Evolutionary conservation across 2,888 invertebrate genomes (phyloP).

Genomic region (Pogonocherus hispidulus): DNA sequence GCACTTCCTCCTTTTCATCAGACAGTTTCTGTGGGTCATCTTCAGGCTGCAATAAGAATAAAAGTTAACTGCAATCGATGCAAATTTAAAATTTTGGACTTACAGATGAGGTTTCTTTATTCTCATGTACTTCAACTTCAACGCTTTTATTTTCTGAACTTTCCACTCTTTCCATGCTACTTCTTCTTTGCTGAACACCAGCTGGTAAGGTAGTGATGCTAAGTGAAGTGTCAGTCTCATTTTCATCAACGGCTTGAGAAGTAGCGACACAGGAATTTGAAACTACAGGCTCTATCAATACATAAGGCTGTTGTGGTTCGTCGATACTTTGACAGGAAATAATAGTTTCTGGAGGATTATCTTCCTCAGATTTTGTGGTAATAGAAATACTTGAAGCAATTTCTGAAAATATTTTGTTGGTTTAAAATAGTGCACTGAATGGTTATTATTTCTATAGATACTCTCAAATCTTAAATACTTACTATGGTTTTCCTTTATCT

Average conservation of each 20-base stretch:
- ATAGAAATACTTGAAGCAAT: slow-evolving; percentile 38
- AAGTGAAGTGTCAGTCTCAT: slow-evolving; percentile 26
- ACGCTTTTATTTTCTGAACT: slow-evolving; percentile 7
- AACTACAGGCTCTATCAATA: slow-evolving; percentile 56
- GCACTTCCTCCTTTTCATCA: slow-evolving; percentile 10
- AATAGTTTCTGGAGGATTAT: slow-evolving; percentile 41
- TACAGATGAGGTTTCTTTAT: slow-evolving; percentile 37
- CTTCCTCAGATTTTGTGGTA: slow-evolving; percentile 29
- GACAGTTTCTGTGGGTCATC: background rate
- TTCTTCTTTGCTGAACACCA: slow-evolving; percentile 58
- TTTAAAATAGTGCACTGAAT: no score
- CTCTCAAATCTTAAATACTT: no score
- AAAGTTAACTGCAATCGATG: background rate
- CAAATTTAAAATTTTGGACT: slow-evolving; percentile 6
- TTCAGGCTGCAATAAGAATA: slow-evolving; percentile 12
- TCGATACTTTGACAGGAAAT: slow-evolving; percentile 47
- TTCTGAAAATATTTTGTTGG: slow-evolving; percentile 27
- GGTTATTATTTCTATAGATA: no score
- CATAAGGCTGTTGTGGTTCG: slow-evolving; percentile 52
- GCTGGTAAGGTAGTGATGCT: slow-evolving; percentile 55
- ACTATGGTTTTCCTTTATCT: no score
- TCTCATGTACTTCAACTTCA: slow-evolving; percentile 52
- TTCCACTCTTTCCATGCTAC: slow-evolving; percentile 59
- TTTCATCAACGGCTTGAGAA: slow-evolving; percentile 44
- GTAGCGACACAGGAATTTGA: slow-evolving; percentile 44